Percentiles rank a stretch among this genome's conserved stretches.
Conservation (phyloP, 2,888 invertebrate genomes). For the Sarcophaga rosellei region DNA sequence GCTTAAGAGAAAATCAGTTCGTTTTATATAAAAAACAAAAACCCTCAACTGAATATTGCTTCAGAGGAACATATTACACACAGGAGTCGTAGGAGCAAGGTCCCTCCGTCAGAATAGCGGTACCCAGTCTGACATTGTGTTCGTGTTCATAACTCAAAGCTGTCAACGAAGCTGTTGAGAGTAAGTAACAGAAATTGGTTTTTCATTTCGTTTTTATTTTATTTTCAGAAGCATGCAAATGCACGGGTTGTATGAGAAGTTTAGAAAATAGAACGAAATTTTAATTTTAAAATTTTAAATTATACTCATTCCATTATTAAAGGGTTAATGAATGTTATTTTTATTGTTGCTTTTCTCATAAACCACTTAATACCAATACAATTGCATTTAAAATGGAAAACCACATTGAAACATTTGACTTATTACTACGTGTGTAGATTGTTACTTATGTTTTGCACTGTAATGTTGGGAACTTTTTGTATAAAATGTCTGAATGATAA, state of each 20-base stretch:
- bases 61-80: neutral
- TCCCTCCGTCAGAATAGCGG: neutral
- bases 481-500: too few species aligned
- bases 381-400: too few species aligned
- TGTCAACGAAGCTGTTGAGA: slow-evolving; percentile 47
- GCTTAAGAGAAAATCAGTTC: slow-evolving; percentile 1
- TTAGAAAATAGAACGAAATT: neutral
- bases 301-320: too few species aligned
- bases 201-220: too few species aligned
- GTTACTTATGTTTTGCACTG: too few species aligned
- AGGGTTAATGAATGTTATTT: too few species aligned
- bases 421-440: too few species aligned
- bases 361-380: too few species aligned
- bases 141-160: slow-evolving; percentile 64
- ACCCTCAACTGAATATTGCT: slow-evolving; percentile 32
- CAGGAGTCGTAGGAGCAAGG: slow-evolving; percentile 8
- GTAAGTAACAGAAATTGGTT: neutral
- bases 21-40: neutral
- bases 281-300: too few species aligned
- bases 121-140: slow-evolving; percentile 57
- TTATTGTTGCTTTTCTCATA: too few species aligned
- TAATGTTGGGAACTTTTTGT: too few species aligned
- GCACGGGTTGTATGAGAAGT: neutral
- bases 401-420: too few species aligned
- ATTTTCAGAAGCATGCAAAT: neutral